These are phyloP conservation scores for Oscheius sp. DNA, from an alignment of 2,888 invertebrate species.

Conservation along the genomic window DNA sequence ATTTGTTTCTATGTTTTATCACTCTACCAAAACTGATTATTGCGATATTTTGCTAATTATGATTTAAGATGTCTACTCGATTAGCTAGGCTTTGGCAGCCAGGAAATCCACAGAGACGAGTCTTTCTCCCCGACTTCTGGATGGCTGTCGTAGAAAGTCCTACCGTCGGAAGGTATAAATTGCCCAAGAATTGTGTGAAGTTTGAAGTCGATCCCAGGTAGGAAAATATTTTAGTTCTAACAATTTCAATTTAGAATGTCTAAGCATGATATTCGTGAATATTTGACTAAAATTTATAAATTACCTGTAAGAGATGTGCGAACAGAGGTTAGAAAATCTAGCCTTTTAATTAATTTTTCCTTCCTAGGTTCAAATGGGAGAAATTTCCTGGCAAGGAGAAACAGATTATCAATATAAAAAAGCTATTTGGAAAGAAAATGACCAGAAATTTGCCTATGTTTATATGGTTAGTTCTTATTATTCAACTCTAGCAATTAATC, in stretches of 20 bases:
- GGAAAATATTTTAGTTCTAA: slow-evolving; percentile 15
- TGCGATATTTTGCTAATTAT: not conserved
- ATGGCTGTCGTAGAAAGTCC: slow-evolving; percentile 85
- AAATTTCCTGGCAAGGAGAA: slow-evolving; percentile 59
- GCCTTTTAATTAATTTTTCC: slow-evolving; percentile 10
- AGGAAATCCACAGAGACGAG: slow-evolving; percentile 90
- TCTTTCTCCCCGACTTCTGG: slow-evolving; percentile 96
- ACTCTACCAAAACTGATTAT: not conserved
- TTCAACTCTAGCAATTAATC: not conserved
- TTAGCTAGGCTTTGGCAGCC: slow-evolving; percentile 67
- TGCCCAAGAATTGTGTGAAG: slow-evolving; percentile 82
- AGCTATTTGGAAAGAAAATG: slow-evolving; percentile 69
- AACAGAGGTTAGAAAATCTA: slow-evolving; percentile 72
- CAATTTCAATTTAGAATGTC: slow-evolving; percentile 78
- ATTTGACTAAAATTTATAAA: slow-evolving; percentile 93
- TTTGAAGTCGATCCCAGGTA: slow-evolving; percentile 86
- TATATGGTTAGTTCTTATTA: slow-evolving; percentile 52
- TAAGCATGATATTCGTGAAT: slow-evolving; percentile 85
- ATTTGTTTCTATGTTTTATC: not conserved
- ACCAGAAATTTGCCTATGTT: slow-evolving; percentile 68
- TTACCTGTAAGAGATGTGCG: slow-evolving; percentile 82
- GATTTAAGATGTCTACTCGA: slow-evolving; percentile 54
- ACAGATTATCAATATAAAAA: slow-evolving; percentile 52
- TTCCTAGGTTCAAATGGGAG: slow-evolving; percentile 61
- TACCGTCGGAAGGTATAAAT: slow-evolving; percentile 72